A percentile compares a stretch with the other conserved stretches of the same genome.
Conservation (phyloP, 2,888 invertebrate genomes). For the Entomobrya proxima region DNA sequence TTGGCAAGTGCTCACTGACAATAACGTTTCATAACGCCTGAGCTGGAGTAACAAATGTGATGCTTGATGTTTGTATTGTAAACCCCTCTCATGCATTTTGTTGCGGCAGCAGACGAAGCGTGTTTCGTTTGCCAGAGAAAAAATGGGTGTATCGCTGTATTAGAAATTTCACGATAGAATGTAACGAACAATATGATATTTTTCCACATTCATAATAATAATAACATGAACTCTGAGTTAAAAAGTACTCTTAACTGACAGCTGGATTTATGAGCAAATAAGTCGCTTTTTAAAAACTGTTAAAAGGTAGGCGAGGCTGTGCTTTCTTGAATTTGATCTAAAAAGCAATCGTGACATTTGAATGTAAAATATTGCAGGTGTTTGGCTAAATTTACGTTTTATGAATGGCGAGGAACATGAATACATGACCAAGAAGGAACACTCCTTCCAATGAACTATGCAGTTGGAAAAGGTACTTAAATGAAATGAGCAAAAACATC, state of each 20-base stretch:
- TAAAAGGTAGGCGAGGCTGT: constrained; percentile 62
- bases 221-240: constrained; percentile 4
- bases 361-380: constrained; percentile 60
- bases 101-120: not conserved
- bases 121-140: not conserved
- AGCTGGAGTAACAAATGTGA: constrained; percentile 42
- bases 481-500: constrained; percentile 25
- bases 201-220: constrained; percentile 22
- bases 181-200: constrained; percentile 7
- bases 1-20: constrained; percentile 49
- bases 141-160: not conserved
- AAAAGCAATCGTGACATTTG: constrained; percentile 63
- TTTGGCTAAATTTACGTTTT: constrained; percentile 45
- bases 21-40: constrained; percentile 27
- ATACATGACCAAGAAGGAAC: constrained; percentile 22
- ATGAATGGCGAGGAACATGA: constrained; percentile 37
- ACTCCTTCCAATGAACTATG: constrained; percentile 33
- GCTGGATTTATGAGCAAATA: constrained; percentile 57
- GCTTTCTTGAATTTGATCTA: constrained; percentile 56
- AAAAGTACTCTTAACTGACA: constrained; percentile 42
- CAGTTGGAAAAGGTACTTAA: constrained; percentile 16
- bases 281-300: constrained; percentile 55
- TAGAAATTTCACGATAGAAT: constrained; percentile 17
- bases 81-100: constrained; percentile 7
- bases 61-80: not conserved